phyloP scores from a whole-genome alignment of 1,140 invertebrate genomes.

The Sycophila sp. region DNA sequence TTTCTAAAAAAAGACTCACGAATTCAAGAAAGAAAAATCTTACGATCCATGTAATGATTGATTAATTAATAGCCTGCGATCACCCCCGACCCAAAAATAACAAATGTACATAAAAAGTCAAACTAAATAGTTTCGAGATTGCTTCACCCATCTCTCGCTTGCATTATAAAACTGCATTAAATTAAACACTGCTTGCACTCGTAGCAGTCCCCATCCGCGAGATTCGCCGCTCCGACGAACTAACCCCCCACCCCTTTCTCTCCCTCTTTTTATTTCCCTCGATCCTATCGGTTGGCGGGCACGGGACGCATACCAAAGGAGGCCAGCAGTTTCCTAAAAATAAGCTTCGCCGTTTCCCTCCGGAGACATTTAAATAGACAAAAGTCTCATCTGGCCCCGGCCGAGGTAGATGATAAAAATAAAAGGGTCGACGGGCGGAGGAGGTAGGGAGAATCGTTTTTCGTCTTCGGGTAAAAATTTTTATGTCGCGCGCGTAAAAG shows the following conservation, averaged over 20 bases:
- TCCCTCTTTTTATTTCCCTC: slow-evolving; percentile 30
- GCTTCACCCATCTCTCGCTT: slow-evolving; percentile 36
- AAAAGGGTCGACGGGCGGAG: too few species aligned
- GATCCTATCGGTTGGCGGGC: not conserved
- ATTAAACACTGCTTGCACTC: slow-evolving; percentile 40
- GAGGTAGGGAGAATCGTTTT: slow-evolving; percentile 11
- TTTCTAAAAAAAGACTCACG: too few species aligned
- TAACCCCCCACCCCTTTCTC: slow-evolving; percentile 18
- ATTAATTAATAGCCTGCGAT: too few species aligned
- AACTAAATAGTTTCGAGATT: too few species aligned
- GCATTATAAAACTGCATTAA: slow-evolving; percentile 45
- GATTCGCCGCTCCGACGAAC: slow-evolving; percentile 27
- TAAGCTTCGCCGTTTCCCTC: slow-evolving; percentile 28
- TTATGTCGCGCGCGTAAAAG: slow-evolving; percentile 24
- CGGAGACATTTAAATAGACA: slow-evolving; percentile 35
- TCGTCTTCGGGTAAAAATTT: slow-evolving; percentile 27
- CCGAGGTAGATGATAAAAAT: slow-evolving; percentile 29
- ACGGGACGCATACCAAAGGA: slow-evolving; percentile 23
- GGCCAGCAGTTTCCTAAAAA: slow-evolving; percentile 1
- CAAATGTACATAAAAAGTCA: too few species aligned
- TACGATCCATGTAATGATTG: too few species aligned
- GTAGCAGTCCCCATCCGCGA: slow-evolving; percentile 13
- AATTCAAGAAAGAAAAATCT: too few species aligned
- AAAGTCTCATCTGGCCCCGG: slow-evolving; percentile 23
- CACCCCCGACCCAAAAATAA: too few species aligned